A percentile compares a stretch with the other conserved stretches of the same genome.
These are phyloP conservation scores for Hyaena hyaena DNA, from an alignment of 2,113 vertebrate species.

Conservation along the genomic window DNA sequence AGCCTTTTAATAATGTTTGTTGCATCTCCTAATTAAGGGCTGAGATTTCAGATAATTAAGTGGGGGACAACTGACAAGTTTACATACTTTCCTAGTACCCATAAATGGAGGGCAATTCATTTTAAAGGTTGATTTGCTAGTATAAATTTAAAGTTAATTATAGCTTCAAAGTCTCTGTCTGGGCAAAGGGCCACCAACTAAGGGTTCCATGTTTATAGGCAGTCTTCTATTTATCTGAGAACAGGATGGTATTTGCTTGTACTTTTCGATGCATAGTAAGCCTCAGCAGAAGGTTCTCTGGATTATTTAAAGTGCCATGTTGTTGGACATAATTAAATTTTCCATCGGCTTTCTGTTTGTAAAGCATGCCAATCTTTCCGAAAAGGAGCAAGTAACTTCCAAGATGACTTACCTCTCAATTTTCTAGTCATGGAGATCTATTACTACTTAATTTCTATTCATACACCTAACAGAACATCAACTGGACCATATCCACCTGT, in stretches of 20 bases:
- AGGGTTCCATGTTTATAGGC: not conserved
- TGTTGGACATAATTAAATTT: slow-evolving; percentile 33
- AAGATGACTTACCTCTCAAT: slow-evolving; percentile 15
- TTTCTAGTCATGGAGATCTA: not conserved
- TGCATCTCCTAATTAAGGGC: slow-evolving; percentile 64
- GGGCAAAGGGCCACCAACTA: not conserved
- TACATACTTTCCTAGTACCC: slow-evolving; percentile 69
- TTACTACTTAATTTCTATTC: slow-evolving; percentile 26
- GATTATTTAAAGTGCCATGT: not conserved
- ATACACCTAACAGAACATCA: not conserved
- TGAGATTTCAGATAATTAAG: slow-evolving; percentile 76
- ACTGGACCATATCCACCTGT: not conserved
- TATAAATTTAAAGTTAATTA: slow-evolving; percentile 70
- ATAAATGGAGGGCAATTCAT: slow-evolving; percentile 78
- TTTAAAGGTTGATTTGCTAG: slow-evolving; percentile 69
- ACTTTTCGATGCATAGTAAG: slow-evolving; percentile 15
- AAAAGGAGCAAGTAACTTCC: slow-evolving; percentile 27
- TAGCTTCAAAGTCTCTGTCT: slow-evolving; percentile 49
- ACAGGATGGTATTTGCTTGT: not conserved
- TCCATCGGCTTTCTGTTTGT: slow-evolving; percentile 14
- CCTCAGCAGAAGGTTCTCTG: slow-evolving; percentile 17
- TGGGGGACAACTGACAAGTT: slow-evolving; percentile 52
- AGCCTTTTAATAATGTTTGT: slow-evolving; percentile 16
- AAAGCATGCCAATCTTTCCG: not conserved
- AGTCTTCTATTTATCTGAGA: not conserved